Base-by-base conservation (phyloP, 2,797 vertebrate species). In the Antrozous pallidus region DNA sequence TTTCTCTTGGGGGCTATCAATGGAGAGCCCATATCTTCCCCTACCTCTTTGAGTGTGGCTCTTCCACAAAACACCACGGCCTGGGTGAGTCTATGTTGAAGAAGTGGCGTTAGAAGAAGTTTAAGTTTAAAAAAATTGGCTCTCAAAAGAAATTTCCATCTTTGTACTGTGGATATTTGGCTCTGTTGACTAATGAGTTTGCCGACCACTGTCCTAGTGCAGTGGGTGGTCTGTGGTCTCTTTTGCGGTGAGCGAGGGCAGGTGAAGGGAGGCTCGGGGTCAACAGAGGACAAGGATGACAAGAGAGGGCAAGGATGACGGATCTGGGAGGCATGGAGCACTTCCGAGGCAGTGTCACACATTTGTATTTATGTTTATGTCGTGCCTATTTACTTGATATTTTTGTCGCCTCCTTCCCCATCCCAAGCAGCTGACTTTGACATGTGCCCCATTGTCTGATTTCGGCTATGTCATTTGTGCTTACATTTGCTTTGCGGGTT, bases 391-490 rank as follows among this genome's bases (percentile, higher is more conserved):
- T 96, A 96, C 92, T 96, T 95, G 86, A 95, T 95, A 96, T 95
- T 97, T 97, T 49, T 49, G 42, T 77, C 85, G 82, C 85, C 78
- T 95, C 71, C 88, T 80, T 28, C 67, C 90, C 84, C 88, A 88
- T 47, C 69, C 87, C 58, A 71, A 90, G 92, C 97, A 97, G 96
- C 97, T 97, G 96, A 97, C 93, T 97, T 96, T 94, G 95, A 94
- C 97, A 97, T 94, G 96, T 97, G 97, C 90, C 69, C 79, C 84
- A 96, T 96, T 97, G 96, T 97, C 93, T 95, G 86, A 86, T 86
- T 93, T 47, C 81, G 77, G 95, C 56, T 95, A 85, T 96, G 95
- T 93, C 96, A 91, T 93, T 97, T 95, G 90, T 91, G 96, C 95
- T 97, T 96, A 92, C 93, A 94, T 87, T 96, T 96, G 96, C 96